Evolutionary conservation across 92 coral and sea anemone species (phyloP).

Genomic region (Pocillopora meandrina): DNA sequence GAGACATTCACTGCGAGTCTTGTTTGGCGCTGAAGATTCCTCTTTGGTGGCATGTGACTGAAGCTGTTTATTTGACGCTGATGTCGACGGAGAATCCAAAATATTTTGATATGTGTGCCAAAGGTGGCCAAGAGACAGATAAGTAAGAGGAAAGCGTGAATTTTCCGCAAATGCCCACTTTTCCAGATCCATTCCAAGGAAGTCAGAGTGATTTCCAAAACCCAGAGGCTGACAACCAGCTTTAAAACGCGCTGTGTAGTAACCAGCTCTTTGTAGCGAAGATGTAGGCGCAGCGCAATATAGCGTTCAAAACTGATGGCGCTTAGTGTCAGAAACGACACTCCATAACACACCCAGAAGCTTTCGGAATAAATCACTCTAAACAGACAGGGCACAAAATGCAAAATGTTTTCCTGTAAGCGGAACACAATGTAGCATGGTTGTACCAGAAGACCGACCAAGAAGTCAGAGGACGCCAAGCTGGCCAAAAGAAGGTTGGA

Average conservation of each 20-base stretch:
- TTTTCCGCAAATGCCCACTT: constrained; percentile 32
- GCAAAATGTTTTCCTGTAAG: constrained; percentile 49
- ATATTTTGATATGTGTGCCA: constrained; percentile 53
- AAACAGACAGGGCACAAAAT: constrained; percentile 65
- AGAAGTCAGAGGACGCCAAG: constrained; percentile 69
- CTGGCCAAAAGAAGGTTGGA: constrained; percentile 70
- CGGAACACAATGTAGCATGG: constrained; percentile 72
- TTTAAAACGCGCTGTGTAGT: constrained; percentile 38
- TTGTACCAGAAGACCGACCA: constrained; percentile 70
- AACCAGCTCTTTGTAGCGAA: constrained; percentile 46
- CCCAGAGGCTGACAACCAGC: constrained; percentile 53
- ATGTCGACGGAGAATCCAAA: constrained; percentile 53
- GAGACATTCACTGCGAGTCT: constrained; percentile 23
- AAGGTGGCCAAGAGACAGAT: constrained; percentile 50
- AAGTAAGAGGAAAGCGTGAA: constrained; percentile 47
- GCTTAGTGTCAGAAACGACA: constrained; percentile 81
- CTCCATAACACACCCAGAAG: constrained; percentile 75
- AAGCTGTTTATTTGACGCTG: constrained; percentile 58
- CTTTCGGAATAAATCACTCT: constrained; percentile 70
- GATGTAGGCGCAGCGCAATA: constrained; percentile 63
- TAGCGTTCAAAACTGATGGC: constrained; percentile 82
- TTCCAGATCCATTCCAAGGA: constrained; percentile 56
- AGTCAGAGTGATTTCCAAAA: constrained; percentile 50
- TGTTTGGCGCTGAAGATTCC: constrained; percentile 22
- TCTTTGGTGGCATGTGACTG: neutral